phyloP scores from a whole-genome alignment of 2,797 vertebrate species.

The Anguilla anguilla region DNA sequence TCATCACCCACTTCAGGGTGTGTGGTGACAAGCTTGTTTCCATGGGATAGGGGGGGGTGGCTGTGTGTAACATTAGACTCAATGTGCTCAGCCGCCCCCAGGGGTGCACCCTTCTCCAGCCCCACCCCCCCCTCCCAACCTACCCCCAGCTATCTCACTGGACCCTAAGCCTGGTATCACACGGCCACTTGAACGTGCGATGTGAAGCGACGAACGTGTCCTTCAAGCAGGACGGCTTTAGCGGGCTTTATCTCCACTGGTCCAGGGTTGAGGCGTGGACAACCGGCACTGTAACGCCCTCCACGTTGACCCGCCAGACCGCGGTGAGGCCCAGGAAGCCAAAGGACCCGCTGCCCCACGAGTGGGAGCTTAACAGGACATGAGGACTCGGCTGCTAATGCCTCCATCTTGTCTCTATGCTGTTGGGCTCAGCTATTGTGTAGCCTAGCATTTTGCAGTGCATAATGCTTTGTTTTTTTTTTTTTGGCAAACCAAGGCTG shows the following conservation, averaged over 20 bases:
- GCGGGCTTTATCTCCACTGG: not conserved
- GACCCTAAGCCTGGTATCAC: not conserved
- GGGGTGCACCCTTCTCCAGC: not conserved
- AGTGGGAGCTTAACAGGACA: not conserved
- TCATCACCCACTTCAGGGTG: not conserved
- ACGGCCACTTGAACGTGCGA: not conserved
- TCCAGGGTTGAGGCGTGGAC: not conserved
- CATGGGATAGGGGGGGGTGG: not conserved
- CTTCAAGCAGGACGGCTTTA: not conserved
- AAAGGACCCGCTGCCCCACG: not conserved
- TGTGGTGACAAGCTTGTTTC: not conserved
- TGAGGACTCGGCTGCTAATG: not conserved
- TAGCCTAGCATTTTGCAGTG: not conserved
- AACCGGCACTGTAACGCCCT: not conserved
- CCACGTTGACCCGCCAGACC: not conserved
- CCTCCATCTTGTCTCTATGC: not conserved
- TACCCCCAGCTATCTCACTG: not conserved
- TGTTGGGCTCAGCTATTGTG: not conserved
- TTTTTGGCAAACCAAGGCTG: not conserved
- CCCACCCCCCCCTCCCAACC: not conserved
- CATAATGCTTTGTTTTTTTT: not conserved
- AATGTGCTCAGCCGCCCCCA: no score
- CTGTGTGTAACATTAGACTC: not conserved
- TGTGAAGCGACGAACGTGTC: not conserved
- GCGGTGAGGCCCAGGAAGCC: not conserved